Percentiles rank a stretch among this genome's conserved stretches.
Conservation (phyloP, 2,113 vertebrate genomes). For the Hyperopisus bebe region DNA sequence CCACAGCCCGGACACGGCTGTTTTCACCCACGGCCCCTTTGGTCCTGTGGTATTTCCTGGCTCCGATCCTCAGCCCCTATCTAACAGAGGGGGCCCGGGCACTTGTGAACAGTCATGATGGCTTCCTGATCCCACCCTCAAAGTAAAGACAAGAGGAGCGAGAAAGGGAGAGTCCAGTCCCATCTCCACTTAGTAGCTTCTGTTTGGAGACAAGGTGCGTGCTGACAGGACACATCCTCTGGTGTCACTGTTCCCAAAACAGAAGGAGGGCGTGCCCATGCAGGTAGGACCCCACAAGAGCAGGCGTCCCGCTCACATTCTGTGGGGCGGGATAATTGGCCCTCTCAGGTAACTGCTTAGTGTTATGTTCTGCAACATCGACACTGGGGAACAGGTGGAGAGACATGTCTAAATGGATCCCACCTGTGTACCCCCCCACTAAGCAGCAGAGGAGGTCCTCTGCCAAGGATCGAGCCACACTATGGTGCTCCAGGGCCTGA, state of each 20-base stretch:
- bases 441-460: neutral
- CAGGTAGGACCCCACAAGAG: conserved; percentile 37
- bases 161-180: conserved; percentile 29
- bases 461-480: neutral
- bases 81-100: neutral
- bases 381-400: conserved; percentile 31
- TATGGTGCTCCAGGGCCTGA: neutral
- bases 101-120: neutral
- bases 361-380: conserved; percentile 38
- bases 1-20: neutral
- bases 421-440: conserved; percentile 23
- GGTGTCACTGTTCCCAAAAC: conserved; percentile 26
- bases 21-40: neutral
- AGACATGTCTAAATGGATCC: conserved; percentile 16
- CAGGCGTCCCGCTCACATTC: conserved; percentile 37
- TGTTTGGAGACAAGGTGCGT: conserved; percentile 53
- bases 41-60: neutral
- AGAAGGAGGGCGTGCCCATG: conserved; percentile 27
- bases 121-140: neutral
- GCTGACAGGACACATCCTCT: conserved; percentile 49
- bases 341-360: conserved; percentile 43
- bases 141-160: neutral
- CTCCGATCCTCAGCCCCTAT: neutral
- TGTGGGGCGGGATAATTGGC: conserved; percentile 42
- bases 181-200: conserved; percentile 43